These are phyloP conservation scores for Pollenia amentaria DNA, from an alignment of 2,888 invertebrate genomes.

Conservation along the genomic window DNA sequence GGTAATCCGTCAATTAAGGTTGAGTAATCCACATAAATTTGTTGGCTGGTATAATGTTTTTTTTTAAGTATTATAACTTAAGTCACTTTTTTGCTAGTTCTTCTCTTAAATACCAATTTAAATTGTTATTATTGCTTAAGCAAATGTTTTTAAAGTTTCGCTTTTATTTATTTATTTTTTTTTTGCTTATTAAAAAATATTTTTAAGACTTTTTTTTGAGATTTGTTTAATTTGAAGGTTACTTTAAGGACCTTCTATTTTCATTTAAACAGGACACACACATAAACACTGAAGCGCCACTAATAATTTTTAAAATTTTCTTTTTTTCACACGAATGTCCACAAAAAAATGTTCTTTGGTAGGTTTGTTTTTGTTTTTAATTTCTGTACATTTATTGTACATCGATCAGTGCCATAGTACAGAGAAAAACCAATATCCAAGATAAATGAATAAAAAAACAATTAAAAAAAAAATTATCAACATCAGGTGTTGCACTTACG, in stretches of 20 bases:
- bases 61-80: slow-evolving; percentile 16
- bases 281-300: slow-evolving; percentile 43
- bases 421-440: slow-evolving; percentile 71
- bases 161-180: slow-evolving; percentile 4
- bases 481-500: slow-evolving; percentile 90
- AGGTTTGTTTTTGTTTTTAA: slow-evolving; percentile 62
- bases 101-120: slow-evolving; percentile 21
- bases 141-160: neutral
- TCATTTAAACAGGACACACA: slow-evolving; percentile 32
- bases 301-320: slow-evolving; percentile 31
- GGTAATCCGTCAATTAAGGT: slow-evolving; percentile 71
- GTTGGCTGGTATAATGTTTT: slow-evolving; percentile 46
- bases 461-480: slow-evolving; percentile 77
- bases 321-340: slow-evolving; percentile 40
- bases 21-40: slow-evolving; percentile 72
- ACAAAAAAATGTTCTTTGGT: slow-evolving; percentile 18
- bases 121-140: neutral
- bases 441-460: slow-evolving; percentile 38
- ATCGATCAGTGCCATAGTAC: neutral
- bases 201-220: neutral
- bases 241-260: slow-evolving; percentile 72
- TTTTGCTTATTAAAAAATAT: slow-evolving; percentile 1
- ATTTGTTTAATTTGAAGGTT: slow-evolving; percentile 55
- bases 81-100: slow-evolving; percentile 44
- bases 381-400: slow-evolving; percentile 30